These are phyloP conservation scores for Sterna hirundo DNA, from an alignment of 2,113 vertebrate genomes.

Conservation along the genomic window DNA sequence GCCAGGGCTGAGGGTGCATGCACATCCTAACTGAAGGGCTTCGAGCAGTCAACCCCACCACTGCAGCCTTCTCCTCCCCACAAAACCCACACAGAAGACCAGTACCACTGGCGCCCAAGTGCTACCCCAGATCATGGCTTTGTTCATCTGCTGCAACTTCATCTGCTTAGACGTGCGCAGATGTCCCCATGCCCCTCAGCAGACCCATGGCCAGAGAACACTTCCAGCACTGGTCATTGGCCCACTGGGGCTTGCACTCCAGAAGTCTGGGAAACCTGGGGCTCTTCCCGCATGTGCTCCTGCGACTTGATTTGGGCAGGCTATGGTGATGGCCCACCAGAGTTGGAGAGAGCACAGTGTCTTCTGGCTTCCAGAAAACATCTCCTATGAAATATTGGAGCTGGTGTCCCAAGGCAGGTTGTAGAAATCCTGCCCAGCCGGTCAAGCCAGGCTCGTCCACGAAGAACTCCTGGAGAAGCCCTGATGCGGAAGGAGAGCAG, in stretches of 20 bases:
- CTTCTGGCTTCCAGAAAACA: neutral
- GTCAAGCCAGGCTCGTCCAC: neutral
- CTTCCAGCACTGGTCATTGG: neutral
- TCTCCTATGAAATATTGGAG: neutral
- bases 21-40: neutral
- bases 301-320: neutral
- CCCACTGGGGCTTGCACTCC: neutral
- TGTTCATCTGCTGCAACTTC: neutral
- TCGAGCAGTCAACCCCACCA: neutral
- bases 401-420: neutral
- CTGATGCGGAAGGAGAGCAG: neutral
- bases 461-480: neutral
- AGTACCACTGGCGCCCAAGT: neutral
- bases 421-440: neutral
- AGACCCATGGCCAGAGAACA: neutral
- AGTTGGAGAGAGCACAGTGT: neutral
- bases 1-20: neutral
- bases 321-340: neutral
- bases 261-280: rapidly evolving
- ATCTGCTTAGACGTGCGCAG: neutral
- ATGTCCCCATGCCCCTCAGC: neutral
- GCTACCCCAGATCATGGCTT: neutral
- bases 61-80: neutral
- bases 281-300: neutral
- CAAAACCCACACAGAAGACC: neutral